Evolutionary conservation across 2,113 vertebrate genomes (phyloP).

Genomic region (Chlamydotis undulata): DNA sequence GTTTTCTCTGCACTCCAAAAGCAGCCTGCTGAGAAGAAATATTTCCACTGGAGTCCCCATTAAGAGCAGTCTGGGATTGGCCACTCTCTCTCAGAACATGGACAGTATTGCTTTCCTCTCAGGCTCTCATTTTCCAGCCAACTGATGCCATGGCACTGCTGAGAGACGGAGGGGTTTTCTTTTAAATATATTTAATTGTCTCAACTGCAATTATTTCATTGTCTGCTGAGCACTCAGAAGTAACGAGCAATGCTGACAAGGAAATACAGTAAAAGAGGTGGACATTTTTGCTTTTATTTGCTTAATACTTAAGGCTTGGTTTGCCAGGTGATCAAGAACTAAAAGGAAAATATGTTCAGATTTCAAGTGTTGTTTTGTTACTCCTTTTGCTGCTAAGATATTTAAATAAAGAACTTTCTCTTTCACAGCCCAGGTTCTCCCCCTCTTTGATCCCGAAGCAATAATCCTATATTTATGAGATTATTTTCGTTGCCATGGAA

Average conservation of each 20-base stretch:
- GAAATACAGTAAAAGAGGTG: background rate
- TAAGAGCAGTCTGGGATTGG: background rate
- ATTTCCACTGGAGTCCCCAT: background rate
- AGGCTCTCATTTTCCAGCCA: background rate
- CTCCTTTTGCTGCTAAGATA: background rate
- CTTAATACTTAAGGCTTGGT: background rate
- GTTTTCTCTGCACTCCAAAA: background rate
- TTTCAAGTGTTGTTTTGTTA: background rate
- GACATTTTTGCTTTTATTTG: background rate
- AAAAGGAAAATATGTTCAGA: background rate
- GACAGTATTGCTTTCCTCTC: accelerated
- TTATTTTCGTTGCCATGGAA: conserved; percentile 55
- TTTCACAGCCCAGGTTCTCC: background rate
- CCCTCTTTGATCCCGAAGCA: conserved; percentile 41
- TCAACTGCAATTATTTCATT: background rate
- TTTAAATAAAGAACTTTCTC: conserved; percentile 2
- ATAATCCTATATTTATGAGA: conserved; percentile 57
- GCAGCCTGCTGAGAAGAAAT: background rate
- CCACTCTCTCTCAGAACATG: accelerated
- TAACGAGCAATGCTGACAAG: background rate
- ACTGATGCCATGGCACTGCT: background rate
- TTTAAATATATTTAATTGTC: background rate
- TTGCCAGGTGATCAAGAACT: background rate
- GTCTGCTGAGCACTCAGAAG: background rate
- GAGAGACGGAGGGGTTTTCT: background rate